Base-by-base conservation (phyloP, 2,113 vertebrate genomes). In the Rhinolophus ferrumequinum region DNA sequence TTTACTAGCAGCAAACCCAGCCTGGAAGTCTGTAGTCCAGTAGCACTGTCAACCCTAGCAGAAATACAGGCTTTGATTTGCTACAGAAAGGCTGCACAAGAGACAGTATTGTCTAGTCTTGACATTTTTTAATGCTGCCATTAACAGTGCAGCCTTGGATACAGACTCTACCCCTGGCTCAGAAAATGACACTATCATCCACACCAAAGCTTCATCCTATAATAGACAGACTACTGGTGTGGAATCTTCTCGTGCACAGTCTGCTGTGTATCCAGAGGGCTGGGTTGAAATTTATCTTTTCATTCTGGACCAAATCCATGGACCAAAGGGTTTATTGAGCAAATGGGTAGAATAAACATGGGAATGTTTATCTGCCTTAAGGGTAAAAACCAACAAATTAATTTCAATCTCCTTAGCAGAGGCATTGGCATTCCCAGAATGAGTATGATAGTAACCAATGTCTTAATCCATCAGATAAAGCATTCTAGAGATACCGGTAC, bases 361-460 rank as follows among this genome's bases (percentile, higher is more conserved):
- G 64, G 28, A 76, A n/a, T 85, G 15, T 70, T 93, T 64, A 62
- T 84, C 58, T 93, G 52, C 67, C 77, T 60, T 73, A 54, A 60
- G 50, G 72, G 2, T 88, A n/a, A 95, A 88, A 62, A 44, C 64
- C 28, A 47, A 70, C 72, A 35, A 70, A 80, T 76, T 88, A 75
- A 93, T 85, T 94, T 93, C 52, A 85, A n/a, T 70, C 44, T 80
- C 73, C 66, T 95, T 89, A 76, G 54, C 47, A 93, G 64, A 58
- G 79, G 21, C 11, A 41, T 91, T 66, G 38, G 35, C 56, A 66
- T 70, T 89, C 30, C 79, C 13, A 58, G 52, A 83, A 93, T 54
- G 38, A 62, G 14, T 26, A 7, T 54, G 44, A 72, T 58, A 62
- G 44, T 33, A 69, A 94, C 19, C 72, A 6, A 16, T 58, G 12